phyloP scores from a whole-genome alignment of 1,140 invertebrate species.

The Drosophila simulans region DNA sequence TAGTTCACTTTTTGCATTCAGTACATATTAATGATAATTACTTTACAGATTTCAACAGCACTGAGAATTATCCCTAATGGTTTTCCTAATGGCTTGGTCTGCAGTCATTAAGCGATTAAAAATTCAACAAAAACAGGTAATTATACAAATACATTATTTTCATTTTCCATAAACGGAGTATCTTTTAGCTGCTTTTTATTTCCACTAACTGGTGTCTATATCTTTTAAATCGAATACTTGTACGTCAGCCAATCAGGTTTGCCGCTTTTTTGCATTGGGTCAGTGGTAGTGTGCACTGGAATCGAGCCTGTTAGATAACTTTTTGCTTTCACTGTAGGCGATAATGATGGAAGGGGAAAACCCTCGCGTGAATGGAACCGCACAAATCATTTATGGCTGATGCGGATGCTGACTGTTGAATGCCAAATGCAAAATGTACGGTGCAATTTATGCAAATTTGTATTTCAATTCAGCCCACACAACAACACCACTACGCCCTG shows the following conservation, averaged over 20 bases:
- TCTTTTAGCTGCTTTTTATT: background rate
- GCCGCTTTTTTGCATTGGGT: background rate
- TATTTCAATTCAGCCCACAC: conserved; percentile 37
- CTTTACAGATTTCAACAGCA: background rate
- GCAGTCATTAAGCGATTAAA: conserved; percentile 1
- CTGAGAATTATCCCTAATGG: background rate
- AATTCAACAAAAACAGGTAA: conserved; percentile 15
- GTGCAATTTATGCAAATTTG: conserved; percentile 72
- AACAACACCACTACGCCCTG: conserved; percentile 1
- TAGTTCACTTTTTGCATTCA: background rate
- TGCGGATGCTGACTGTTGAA: conserved; percentile 64
- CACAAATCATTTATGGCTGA: conserved; percentile 54
- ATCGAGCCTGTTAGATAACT: conserved; percentile 29
- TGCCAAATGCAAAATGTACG: conserved; percentile 60
- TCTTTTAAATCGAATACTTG: no score
- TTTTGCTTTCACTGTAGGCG: conserved; percentile 43
- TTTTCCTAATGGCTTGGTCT: background rate
- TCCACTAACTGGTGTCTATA: background rate
- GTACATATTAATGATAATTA: background rate
- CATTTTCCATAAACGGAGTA: background rate
- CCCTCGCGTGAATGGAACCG: conserved; percentile 15
- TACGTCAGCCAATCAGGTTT: background rate
- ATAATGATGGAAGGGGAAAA: conserved; percentile 13
- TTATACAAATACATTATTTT: conserved; percentile 2
- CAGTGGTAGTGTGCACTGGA: conserved; percentile 1